These are phyloP conservation scores for Gerosis bhagava DNA, from an alignment of 2,888 invertebrate genomes.

Conservation along the genomic window DNA sequence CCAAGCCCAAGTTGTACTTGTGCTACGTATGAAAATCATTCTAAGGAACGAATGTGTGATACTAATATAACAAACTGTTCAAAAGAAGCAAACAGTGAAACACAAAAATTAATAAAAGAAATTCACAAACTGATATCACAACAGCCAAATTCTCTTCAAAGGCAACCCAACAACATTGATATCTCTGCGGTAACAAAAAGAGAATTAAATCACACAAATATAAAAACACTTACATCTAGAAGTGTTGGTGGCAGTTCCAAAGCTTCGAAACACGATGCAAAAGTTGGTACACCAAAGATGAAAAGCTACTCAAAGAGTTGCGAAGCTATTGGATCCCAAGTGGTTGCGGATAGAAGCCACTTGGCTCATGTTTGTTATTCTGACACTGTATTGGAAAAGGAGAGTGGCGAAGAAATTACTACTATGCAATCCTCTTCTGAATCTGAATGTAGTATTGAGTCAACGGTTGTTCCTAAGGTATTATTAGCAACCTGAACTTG, in stretches of 20 bases:
- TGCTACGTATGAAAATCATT: constrained; percentile 45
- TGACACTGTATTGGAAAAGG: constrained; percentile 60
- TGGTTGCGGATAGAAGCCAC: constrained; percentile 42
- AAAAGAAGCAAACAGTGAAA: constrained; percentile 42
- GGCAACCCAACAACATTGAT: too few species aligned
- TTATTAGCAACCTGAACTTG: too few species aligned
- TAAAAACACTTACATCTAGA: constrained; percentile 48
- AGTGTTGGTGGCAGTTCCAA: constrained; percentile 54
- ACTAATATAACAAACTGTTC: constrained; percentile 39
- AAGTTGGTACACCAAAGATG: constrained; percentile 57
- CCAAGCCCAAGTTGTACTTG: constrained; percentile 60
- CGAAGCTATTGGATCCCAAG: constrained; percentile 60
- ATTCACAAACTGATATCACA: constrained; percentile 67
- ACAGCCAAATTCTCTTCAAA: constrained; percentile 37
- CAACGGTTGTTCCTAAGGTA: constrained; percentile 43
- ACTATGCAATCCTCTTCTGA: constrained; percentile 43
- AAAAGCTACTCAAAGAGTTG: constrained; percentile 68
- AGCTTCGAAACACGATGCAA: constrained; percentile 52
- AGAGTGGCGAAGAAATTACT: constrained; percentile 51
- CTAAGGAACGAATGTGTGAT: constrained; percentile 41
- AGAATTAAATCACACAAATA: too few species aligned
- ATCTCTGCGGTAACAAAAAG: too few species aligned
- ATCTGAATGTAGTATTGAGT: constrained; percentile 46
- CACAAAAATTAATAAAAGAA: constrained; percentile 67
- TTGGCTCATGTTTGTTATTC: constrained; percentile 57